Evolutionary conservation across 2,888 invertebrate species (phyloP).

Genomic region (Drosophila kambysellisi): DNA sequence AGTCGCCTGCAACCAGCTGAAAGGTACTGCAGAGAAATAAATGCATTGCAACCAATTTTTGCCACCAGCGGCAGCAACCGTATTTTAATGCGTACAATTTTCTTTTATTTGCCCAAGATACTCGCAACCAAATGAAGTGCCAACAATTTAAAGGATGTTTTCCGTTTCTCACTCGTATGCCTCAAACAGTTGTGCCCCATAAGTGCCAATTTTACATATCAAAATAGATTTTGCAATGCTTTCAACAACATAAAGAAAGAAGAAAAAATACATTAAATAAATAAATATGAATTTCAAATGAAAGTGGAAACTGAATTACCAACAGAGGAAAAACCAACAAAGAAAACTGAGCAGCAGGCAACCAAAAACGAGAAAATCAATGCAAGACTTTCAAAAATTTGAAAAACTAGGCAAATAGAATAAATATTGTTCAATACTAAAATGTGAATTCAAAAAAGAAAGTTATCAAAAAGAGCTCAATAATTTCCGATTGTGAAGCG

Average conservation of each 20-base stretch:
- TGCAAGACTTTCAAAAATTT: background rate
- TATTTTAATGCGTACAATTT: conserved; percentile 40
- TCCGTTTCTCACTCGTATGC: conserved; percentile 6
- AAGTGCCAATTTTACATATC: conserved; percentile 34
- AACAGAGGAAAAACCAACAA: background rate
- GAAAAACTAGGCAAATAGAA: background rate
- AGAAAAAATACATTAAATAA: background rate
- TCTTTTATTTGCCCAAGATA: conserved; percentile 48
- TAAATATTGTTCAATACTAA: background rate
- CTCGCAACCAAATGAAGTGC: conserved; percentile 37
- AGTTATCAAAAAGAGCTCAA: background rate
- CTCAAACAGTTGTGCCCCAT: conserved; percentile 13
- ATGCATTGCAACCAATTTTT: conserved; percentile 36
- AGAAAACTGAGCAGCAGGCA: no score
- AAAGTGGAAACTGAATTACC: conserved; percentile 6
- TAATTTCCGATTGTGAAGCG: background rate
- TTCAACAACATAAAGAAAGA: background rate
- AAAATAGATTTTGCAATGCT: conserved; percentile 13
- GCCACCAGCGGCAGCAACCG: conserved; percentile 3
- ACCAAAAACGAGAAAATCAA: background rate
- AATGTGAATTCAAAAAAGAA: background rate
- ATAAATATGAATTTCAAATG: conserved; percentile 8
- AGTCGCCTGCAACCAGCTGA: conserved; percentile 17
- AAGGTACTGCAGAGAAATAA: conserved; percentile 34
- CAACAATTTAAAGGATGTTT: conserved; percentile 35